Evolutionary conservation across 2,113 vertebrate species (phyloP).

Genomic region (Labeo catla): DNA sequence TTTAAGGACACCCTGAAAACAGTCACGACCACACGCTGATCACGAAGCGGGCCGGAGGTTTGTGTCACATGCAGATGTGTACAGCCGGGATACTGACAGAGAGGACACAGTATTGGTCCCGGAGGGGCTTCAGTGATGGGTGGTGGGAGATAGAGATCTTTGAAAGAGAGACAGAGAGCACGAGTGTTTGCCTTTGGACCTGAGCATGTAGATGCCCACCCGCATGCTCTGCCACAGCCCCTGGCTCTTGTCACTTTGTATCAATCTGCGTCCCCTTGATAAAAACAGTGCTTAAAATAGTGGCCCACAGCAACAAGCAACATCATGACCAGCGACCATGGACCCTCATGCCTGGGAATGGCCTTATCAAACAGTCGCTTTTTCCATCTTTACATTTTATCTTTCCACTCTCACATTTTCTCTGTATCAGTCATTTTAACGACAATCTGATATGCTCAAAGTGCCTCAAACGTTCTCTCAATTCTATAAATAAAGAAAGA

Average conservation of each 20-base stretch:
- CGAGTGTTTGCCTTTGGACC: conserved; percentile 70
- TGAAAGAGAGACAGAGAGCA: conserved; percentile 61
- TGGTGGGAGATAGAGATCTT: conserved; percentile 49
- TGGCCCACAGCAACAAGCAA: conserved; percentile 64
- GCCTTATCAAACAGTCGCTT: conserved; percentile 45
- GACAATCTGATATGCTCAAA: neutral
- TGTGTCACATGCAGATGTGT: conserved; percentile 47
- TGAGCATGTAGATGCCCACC: conserved; percentile 76
- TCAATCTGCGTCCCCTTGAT: conserved; percentile 78
- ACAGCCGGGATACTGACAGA: conserved; percentile 31
- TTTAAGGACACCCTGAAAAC: conserved; percentile 15
- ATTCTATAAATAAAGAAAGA: neutral
- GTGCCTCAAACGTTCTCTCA: neutral
- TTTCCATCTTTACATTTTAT: conserved; percentile 53
- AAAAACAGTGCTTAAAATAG: conserved; percentile 76
- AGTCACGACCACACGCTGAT: conserved; percentile 13
- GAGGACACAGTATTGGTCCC: conserved; percentile 42
- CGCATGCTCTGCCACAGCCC: conserved; percentile 72
- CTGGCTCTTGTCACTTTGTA: conserved; percentile 78
- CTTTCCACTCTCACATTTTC: conserved; percentile 28
- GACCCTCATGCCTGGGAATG: conserved; percentile 63
- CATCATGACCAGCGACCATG: conserved; percentile 67
- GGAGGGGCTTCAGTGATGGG: conserved; percentile 23
- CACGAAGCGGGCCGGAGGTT: conserved; percentile 17
- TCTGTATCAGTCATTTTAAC: neutral